Evolutionary conservation across 2,888 invertebrate genomes (phyloP).

Genomic region (Campoplex nolae): DNA sequence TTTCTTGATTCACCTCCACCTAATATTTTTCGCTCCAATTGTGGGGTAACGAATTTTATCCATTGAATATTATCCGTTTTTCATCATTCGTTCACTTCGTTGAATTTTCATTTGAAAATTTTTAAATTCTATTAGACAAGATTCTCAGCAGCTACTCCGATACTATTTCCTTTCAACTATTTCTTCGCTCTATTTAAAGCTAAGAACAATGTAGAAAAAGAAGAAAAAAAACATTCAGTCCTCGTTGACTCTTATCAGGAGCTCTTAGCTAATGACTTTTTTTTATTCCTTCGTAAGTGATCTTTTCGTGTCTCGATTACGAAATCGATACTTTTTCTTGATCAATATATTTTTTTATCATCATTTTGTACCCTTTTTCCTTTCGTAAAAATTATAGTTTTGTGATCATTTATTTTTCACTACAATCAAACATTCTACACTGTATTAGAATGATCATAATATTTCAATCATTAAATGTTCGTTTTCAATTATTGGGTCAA

Average conservation of each 20-base stretch:
- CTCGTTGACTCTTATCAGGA: not conserved
- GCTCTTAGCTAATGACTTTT: not conserved
- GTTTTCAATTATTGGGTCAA: too few relatives aligned
- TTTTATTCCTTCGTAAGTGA: not conserved
- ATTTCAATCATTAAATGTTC: too few relatives aligned
- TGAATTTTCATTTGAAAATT: not conserved
- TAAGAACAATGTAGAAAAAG: too few relatives aligned
- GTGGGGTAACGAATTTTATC: not conserved
- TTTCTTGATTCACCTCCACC: slow-evolving; percentile 11
- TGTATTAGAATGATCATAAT: too few relatives aligned
- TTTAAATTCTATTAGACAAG: not conserved
- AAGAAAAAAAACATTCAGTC: not conserved
- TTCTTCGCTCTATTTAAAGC: not conserved
- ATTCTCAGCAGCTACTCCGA: not conserved
- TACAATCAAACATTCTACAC: too few relatives aligned
- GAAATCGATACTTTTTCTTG: too few relatives aligned
- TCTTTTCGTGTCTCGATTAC: too few relatives aligned
- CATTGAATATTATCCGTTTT: not conserved
- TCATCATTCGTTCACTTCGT: not conserved
- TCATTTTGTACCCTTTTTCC: too few relatives aligned
- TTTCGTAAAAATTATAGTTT: too few relatives aligned
- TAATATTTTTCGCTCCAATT: not conserved
- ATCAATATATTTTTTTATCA: too few relatives aligned
- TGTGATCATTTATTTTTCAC: too few relatives aligned
- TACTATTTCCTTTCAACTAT: not conserved